phyloP scores from a whole-genome alignment of 2,113 vertebrate genomes.

The Clinocottus analis region DNA sequence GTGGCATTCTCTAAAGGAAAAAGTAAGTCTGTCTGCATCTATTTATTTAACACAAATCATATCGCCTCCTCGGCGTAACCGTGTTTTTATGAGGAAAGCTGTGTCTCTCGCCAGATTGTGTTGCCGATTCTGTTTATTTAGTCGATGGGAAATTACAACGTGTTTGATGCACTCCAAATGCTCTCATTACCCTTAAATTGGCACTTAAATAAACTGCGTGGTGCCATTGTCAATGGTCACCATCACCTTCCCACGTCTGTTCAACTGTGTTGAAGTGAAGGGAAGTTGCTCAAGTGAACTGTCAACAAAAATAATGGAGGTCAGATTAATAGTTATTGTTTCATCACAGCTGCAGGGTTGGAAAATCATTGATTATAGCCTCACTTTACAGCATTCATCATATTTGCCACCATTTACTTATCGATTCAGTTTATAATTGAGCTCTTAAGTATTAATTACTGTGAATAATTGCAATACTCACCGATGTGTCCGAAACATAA shows the following conservation, averaged over 20 bases:
- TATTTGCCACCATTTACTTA: slow-evolving; percentile 12
- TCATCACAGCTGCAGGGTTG: neutral
- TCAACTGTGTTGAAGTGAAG: neutral
- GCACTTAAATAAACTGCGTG: neutral
- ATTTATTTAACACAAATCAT: neutral
- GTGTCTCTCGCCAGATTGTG: neutral
- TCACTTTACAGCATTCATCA: neutral
- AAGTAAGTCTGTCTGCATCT: neutral
- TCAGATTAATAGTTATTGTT: neutral
- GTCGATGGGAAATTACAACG: slow-evolving; percentile 4
- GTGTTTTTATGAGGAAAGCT: neutral
- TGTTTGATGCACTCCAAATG: slow-evolving; percentile 17
- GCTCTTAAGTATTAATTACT: slow-evolving; percentile 1
- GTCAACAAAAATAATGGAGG: neutral
- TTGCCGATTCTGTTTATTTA: slow-evolving; percentile 12
- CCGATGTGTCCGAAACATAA: neutral
- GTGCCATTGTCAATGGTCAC: neutral
- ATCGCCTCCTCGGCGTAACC: neutral
- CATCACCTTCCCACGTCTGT: neutral
- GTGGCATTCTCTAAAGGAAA: neutral
- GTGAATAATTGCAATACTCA: neutral
- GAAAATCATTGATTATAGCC: neutral
- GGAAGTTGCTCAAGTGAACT: neutral
- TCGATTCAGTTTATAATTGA: neutral
- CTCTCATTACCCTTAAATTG: slow-evolving; percentile 18